phyloP scores from a whole-genome alignment of 2,797 vertebrate genomes.

The Picus viridis region DNA sequence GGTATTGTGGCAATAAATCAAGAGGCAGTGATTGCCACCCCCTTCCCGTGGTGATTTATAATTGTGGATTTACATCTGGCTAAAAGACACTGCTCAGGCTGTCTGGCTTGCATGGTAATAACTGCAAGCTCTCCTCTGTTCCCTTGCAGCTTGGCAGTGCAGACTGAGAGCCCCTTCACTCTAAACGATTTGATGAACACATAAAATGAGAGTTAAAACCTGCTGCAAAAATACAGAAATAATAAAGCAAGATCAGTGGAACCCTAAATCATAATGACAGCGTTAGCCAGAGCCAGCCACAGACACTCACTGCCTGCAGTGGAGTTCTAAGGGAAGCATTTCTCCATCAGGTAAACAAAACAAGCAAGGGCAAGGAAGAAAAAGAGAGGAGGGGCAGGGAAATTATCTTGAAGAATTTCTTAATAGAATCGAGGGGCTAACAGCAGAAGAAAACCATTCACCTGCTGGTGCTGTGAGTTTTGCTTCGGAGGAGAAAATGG shows the following conservation, averaged over 20 bases:
- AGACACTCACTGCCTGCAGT: not conserved
- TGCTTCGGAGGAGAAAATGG: not conserved
- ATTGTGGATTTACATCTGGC: conserved; percentile 53
- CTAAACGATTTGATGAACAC: conserved; percentile 3
- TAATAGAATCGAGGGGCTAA: not conserved
- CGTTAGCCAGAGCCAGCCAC: not conserved
- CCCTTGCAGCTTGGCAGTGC: not conserved
- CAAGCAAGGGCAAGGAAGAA: not conserved
- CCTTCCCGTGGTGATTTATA: conserved; percentile 35
- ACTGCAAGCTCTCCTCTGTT: not conserved
- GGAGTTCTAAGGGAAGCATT: not conserved
- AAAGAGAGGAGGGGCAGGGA: not conserved
- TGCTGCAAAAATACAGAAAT: conserved; percentile 23
- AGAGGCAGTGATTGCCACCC: conserved; percentile 29
- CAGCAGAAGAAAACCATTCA: not conserved
- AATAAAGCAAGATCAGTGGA: conserved; percentile 6
- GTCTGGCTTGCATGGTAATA: conserved; percentile 47
- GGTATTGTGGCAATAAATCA: conserved; percentile 53
- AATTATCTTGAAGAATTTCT: not conserved
- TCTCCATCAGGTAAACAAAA: not conserved
- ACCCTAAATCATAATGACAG: conserved; percentile 39
- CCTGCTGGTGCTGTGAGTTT: not conserved
- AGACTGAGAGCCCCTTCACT: conserved; percentile 12
- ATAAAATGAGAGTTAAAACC: conserved; percentile 32
- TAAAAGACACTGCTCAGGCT: conserved; percentile 11